Percentiles rank a stretch among this genome's conserved stretches.
Conservation (phyloP, 2,888 invertebrate species). For the Gymnosoma rotundatum region DNA sequence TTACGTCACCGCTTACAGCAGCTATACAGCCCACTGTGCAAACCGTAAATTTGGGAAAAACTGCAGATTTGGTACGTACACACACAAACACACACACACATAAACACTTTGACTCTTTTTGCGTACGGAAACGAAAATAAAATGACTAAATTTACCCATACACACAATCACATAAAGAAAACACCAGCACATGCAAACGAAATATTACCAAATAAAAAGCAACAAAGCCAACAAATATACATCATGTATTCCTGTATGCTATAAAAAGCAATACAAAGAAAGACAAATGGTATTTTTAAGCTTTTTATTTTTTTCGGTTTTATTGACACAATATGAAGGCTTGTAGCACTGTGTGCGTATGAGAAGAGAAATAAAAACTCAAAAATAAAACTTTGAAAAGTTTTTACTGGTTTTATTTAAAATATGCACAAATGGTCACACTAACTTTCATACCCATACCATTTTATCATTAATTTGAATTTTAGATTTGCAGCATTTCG, state of each 20-base stretch:
- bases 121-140: constrained; percentile 64
- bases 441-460: not conserved
- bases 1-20: constrained; percentile 88
- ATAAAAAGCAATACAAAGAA: constrained; percentile 12
- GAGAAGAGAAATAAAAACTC: not conserved
- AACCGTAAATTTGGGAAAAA: constrained; percentile 91
- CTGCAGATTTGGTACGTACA: constrained; percentile 87
- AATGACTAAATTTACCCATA: constrained; percentile 41
- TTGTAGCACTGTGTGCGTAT: constrained; percentile 2
- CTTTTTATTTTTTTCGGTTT: constrained; percentile 8
- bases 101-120: not conserved
- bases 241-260: not conserved
- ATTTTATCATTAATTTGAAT: constrained; percentile 63
- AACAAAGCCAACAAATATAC: not conserved
- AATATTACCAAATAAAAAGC: constrained; percentile 16
- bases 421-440: constrained; percentile 18
- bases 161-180: not conserved
- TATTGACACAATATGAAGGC: not conserved
- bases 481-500: constrained; percentile 88
- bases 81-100: constrained; percentile 52
- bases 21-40: constrained; percentile 89
- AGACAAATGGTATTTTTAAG: constrained; percentile 37
- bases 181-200: not conserved
- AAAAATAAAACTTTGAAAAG: constrained; percentile 29
- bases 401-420: constrained; percentile 1